Evolutionary conservation across 23 tunicate species (phyloP), one percentile per base, ranked within the genome.

Genomic region (Trididemnum miniatum): DNA sequence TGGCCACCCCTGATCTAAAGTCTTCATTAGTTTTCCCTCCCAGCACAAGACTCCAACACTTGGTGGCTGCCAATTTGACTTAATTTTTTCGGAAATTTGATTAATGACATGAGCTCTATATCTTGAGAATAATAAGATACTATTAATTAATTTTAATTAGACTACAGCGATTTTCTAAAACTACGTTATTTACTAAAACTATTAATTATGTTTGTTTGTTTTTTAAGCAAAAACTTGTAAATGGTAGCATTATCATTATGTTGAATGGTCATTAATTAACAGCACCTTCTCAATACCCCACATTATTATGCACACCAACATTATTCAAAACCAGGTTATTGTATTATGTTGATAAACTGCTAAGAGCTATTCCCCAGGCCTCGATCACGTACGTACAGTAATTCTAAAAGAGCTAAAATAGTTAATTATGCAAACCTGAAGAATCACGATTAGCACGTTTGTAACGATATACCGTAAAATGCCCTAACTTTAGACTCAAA

Each of bases 21-120:
- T 62, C 69, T 62, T 62, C 69, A 62, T 62, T 22, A 62, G 20
- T 62, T 62, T 62, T 62, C 69, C 24, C 15, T 62, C 69, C 69
- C 69, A 62, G 22, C 69, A 62, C 29, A 62, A 62, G 69, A 62
- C 69, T 62, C 69, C 69, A 62, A 62, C 69, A 62, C 29, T 62
- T 62, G 69, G 69, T 62, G 69, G 69, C 29, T 62, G 69, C 69
- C 69, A 62, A 25, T 62, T 62, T 62, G 69, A 62, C 69, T 62
- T 62, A 15, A 62, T 62, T 25, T 22, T 62, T 25, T 15, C 69
- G 29, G 69, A 62, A 62, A 62, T 62, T 62, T 62, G 28, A 62
- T 62, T 25, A 62, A 62, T 25, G 29, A 62, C 69, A 9, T 62
- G 26, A 62, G 29, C 69, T 62, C 69, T n/a, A 62, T 62, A 62